Evolutionary conservation across 2,797 vertebrate genomes (phyloP).

Genomic region (Scolopax bukidnonensis): DNA sequence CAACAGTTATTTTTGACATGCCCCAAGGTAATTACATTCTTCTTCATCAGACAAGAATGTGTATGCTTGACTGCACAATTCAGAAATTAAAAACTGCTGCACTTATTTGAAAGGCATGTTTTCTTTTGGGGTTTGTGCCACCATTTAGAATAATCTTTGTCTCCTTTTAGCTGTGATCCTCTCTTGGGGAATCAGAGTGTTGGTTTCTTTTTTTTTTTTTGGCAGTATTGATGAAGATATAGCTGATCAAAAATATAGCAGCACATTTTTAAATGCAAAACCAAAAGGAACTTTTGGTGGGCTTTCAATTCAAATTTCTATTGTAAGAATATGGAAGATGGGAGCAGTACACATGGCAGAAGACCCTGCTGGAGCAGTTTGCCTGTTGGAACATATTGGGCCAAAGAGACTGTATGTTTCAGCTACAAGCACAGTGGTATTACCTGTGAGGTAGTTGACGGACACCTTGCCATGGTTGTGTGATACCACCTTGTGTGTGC

Average conservation of each 20-base stretch:
- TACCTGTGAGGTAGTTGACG: not conserved
- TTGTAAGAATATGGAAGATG: not conserved
- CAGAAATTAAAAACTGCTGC: slow-evolving; percentile 49
- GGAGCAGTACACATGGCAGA: not conserved
- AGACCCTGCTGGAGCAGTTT: not conserved
- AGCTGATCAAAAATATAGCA: not conserved
- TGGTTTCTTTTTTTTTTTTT: not conserved
- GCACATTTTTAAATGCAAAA: not conserved
- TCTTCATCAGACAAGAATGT: slow-evolving; percentile 57
- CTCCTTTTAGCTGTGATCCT: slow-evolving; percentile 46
- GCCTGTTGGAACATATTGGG: not conserved
- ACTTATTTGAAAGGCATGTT: slow-evolving; percentile 60
- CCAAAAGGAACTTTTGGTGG: not conserved
- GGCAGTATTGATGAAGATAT: not conserved
- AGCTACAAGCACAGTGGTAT: not conserved
- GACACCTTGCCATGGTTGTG: not conserved
- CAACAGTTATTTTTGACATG: slow-evolving; percentile 62
- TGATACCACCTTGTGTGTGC: accelerated
- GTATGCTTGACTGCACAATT: slow-evolving; percentile 51
- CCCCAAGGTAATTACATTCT: slow-evolving; percentile 57
- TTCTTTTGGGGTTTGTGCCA: slow-evolving; percentile 61
- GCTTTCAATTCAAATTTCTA: not conserved
- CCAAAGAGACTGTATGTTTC: not conserved
- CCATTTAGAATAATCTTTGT: slow-evolving; percentile 49
- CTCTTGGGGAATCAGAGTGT: not conserved